phyloP scores from a whole-genome alignment of 1,140 invertebrate species.

The Caenorhabditis remanei region DNA sequence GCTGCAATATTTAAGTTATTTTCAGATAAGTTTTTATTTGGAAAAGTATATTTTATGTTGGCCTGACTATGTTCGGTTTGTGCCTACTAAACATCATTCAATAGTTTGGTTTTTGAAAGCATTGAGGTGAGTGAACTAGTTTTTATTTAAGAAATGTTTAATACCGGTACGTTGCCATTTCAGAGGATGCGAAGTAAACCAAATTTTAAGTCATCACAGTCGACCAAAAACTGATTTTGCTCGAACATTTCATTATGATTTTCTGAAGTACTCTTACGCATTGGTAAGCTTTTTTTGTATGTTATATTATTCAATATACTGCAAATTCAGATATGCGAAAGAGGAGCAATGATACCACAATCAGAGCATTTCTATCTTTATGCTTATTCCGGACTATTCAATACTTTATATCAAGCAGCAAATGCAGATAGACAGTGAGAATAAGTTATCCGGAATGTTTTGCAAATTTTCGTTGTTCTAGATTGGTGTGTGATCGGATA shows the following conservation, averaged over 20 bases:
- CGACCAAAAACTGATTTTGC: conserved; percentile 62
- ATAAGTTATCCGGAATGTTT: not conserved
- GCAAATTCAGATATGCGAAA: conserved; percentile 71
- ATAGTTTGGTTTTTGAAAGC: conserved; percentile 74
- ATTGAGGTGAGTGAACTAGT: not conserved
- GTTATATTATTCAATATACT: not conserved
- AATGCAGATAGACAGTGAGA: conserved; percentile 63
- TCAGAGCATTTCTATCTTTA: conserved; percentile 50
- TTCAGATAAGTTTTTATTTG: conserved; percentile 55
- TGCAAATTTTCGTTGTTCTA: conserved; percentile 57
- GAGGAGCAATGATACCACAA: conserved; percentile 67
- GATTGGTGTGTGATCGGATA: conserved; percentile 72
- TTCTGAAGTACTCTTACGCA: conserved; percentile 72
- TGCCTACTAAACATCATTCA: conserved; percentile 64
- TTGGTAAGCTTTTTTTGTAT: conserved; percentile 65
- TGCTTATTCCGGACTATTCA: conserved; percentile 72
- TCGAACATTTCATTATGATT: conserved; percentile 72
- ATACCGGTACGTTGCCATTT: conserved; percentile 9
- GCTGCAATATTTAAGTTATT: too few relatives aligned
- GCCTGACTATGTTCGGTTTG: conserved; percentile 41
- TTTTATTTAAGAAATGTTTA: conserved; percentile 60
- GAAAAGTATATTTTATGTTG: conserved; percentile 64
- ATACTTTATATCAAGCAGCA: conserved; percentile 64
- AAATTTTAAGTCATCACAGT: conserved; percentile 46
- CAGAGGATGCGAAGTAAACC: conserved; percentile 74